Conservation (phyloP, 1,140 invertebrate genomes). For the Stegodyphus dumicola region DNA sequence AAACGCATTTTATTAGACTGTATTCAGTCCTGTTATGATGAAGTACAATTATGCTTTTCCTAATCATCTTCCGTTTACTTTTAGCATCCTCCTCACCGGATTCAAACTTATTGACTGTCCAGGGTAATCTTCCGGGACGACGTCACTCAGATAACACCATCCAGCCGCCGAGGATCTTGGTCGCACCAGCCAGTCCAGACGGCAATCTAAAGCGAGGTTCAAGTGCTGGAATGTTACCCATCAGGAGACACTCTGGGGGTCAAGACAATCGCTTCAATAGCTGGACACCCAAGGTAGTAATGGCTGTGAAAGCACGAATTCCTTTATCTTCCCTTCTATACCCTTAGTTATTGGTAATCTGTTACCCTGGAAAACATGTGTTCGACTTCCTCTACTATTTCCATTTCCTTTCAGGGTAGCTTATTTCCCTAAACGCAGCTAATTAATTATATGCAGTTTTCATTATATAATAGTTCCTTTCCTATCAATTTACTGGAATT, state of each 20-base stretch:
- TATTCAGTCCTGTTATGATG: too few relatives aligned
- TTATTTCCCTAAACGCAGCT: too few relatives aligned
- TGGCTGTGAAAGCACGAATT: neutral
- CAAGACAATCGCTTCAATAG: constrained; percentile 79
- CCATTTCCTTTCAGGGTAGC: too few relatives aligned
- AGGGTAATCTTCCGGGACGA: constrained; percentile 79
- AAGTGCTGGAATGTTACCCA: constrained; percentile 77
- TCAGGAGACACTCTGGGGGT: constrained; percentile 86
- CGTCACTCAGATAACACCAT: constrained; percentile 90
- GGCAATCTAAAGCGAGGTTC: constrained; percentile 81
- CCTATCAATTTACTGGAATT: too few relatives aligned
- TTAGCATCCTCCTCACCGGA: constrained; percentile 81
- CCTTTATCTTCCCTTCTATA: too few relatives aligned
- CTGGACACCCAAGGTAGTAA: constrained; percentile 59
- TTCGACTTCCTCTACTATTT: too few relatives aligned
- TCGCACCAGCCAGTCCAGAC: constrained; percentile 72
- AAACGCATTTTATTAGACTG: too few relatives aligned
- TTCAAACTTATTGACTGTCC: constrained; percentile 86
- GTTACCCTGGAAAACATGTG: too few relatives aligned
- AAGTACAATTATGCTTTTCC: too few relatives aligned
- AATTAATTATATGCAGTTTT: too few relatives aligned
- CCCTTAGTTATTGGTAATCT: too few relatives aligned
- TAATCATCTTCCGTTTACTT: constrained; percentile 58
- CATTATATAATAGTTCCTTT: too few relatives aligned
- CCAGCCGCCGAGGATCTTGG: constrained; percentile 79